Evolutionary conservation across 1,140 invertebrate genomes (phyloP).

Genomic region (Diuraphis noxia): DNA sequence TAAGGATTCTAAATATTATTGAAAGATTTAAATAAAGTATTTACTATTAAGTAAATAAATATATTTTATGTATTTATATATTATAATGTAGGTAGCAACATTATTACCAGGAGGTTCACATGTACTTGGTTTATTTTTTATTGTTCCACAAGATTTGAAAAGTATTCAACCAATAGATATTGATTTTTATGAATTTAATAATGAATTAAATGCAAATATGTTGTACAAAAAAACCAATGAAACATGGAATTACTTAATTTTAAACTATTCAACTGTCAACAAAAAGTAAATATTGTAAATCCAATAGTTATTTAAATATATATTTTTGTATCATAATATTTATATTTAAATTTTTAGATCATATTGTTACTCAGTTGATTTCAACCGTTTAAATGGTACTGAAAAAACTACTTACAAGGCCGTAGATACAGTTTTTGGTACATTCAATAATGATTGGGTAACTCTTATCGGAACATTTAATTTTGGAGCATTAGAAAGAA

Average conservation of each 20-base stretch:
- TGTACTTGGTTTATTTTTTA: slow-evolving; percentile 45
- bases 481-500: slow-evolving; percentile 20
- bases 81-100: background rate
- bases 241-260: slow-evolving; percentile 35
- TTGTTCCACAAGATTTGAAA: slow-evolving; percentile 37
- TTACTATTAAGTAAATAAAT: background rate
- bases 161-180: slow-evolving; percentile 23
- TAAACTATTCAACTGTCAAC: slow-evolving; percentile 35
- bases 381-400: background rate
- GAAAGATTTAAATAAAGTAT: background rate
- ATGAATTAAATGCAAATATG: slow-evolving; percentile 6
- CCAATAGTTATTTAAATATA: background rate
- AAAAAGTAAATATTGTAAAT: slow-evolving; percentile 30
- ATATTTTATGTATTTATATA: background rate
- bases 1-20: background rate
- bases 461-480: slow-evolving; percentile 47
- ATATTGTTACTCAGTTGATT: slow-evolving; percentile 47
- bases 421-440: background rate
- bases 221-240: slow-evolving; percentile 4
- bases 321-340: background rate
- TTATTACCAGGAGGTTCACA: slow-evolving; percentile 49
- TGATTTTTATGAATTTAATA: slow-evolving; percentile 31
- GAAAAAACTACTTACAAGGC: slow-evolving; percentile 18
- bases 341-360: background rate
- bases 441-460: slow-evolving; percentile 35